Conservation (phyloP, 92 coral and sea anemone species). For the Metridium senile region DNA sequence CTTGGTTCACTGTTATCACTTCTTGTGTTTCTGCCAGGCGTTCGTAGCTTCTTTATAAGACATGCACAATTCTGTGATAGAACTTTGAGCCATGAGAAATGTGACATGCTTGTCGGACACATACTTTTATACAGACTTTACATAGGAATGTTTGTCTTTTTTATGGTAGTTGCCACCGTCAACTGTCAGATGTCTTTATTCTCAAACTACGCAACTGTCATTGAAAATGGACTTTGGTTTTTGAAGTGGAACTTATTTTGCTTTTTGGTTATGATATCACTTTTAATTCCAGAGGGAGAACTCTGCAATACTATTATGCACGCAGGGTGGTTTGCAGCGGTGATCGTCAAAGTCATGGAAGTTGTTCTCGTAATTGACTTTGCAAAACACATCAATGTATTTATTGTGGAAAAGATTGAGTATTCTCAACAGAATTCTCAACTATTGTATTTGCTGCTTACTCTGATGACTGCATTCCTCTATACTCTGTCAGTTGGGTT, state of each 20-base stretch:
- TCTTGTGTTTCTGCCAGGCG: constrained; percentile 55
- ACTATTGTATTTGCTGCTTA: constrained; percentile 58
- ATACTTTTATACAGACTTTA: constrained; percentile 68
- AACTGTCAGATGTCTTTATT: constrained; percentile 79
- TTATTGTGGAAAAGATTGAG: constrained; percentile 72
- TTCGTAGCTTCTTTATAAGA: constrained; percentile 59
- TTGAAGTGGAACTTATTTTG: constrained; percentile 77
- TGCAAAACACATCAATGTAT: constrained; percentile 51
- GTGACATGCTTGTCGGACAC: constrained; percentile 84
- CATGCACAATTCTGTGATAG: constrained; percentile 70
- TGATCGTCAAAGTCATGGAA: constrained; percentile 65
- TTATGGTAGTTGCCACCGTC: constrained; percentile 61
- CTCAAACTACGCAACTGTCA: constrained; percentile 41
- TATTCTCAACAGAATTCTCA: constrained; percentile 51
- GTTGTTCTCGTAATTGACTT: constrained; percentile 72
- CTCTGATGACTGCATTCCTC: constrained; percentile 56
- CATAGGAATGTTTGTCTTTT: constrained; percentile 77
- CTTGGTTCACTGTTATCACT: constrained; percentile 68
- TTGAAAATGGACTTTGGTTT: constrained; percentile 88
- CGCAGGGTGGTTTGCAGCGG: constrained; percentile 71
- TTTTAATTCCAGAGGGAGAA: constrained; percentile 79
- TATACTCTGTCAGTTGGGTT: constrained; percentile 67
- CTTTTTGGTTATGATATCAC: constrained; percentile 50
- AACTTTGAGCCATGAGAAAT: constrained; percentile 75
- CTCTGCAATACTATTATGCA: constrained; percentile 72